Base-by-base conservation (phyloP, 2,797 vertebrate species). In the Sebastes oblongus region DNA sequence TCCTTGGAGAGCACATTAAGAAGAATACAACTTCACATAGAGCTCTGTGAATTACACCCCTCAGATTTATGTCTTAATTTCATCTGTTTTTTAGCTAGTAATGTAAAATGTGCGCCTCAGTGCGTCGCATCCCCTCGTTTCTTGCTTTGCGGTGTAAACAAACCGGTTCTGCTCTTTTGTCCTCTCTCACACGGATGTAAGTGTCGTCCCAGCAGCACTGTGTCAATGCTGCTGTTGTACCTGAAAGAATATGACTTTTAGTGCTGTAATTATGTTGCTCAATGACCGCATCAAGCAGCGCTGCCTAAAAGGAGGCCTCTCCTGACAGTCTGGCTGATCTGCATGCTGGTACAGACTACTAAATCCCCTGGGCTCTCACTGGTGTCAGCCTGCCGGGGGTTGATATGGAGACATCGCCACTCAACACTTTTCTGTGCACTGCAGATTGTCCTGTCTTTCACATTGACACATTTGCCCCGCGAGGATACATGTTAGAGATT, bases 21-120 rank as follows among this genome's bases (percentile, higher is more conserved):
- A 71, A 77, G 27, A 75, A 54, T 69, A 78, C 62, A 85, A 69
- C 79, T 72, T 78, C 61, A 50, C 56, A 60, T 27, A 59, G 74
- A 81, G 70, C 77, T 56, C 72, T 36, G 65, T 71, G 80, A 81
- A 82, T 81, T 82, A 77, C 78, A 68, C 34, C 46, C 20, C 62
- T 82, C 80, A 86, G 79, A 83, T 89, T 81, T 77, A 88, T 84
- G 54, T 72, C 83, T 88, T 82, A 24, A 74, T 86, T 87, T 82
- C 74, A 62, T 78, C 56, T 75, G 32, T 76, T 78, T 86, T 78
- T 75, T 75, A 74, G 73, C 74, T 10, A 25, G 46, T 14, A 66
- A 66, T 86, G 69, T 87, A 61, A 76, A 88, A 84, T 65, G 39
- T 65, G 39, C 39, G 78, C 67, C 66, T 81, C 55, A 39, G 58